A percentile compares a stretch with the other conserved stretches of the same genome.
These are phyloP conservation scores for Serranus cabrilla DNA, from an alignment of 2,797 vertebrate genomes.

Conservation along the genomic window DNA sequence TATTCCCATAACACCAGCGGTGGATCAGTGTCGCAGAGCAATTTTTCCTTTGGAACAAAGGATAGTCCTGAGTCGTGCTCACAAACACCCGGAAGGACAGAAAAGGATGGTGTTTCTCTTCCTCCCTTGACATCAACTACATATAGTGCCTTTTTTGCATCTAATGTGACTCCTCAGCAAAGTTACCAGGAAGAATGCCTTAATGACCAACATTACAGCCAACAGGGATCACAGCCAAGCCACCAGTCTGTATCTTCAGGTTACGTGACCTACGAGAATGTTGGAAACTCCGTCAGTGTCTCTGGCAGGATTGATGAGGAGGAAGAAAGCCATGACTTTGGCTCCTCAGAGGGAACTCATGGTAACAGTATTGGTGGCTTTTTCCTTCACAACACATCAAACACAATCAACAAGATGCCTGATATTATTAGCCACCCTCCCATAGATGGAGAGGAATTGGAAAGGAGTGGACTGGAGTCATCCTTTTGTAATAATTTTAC, in stretches of 20 bases:
- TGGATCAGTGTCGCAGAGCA: conserved; percentile 24
- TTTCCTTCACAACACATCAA: conserved; percentile 68
- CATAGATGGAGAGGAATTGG: conserved; percentile 79
- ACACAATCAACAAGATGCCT: conserved; percentile 64
- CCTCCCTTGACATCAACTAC: conserved; percentile 64
- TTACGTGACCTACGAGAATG: conserved; percentile 72
- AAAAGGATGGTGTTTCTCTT: conserved; percentile 19
- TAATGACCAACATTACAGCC: conserved; percentile 41
- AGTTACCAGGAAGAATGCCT: conserved; percentile 46
- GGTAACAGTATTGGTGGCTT: conserved; percentile 26
- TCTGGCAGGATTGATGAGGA: conserved; percentile 28
- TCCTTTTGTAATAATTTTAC: conserved; percentile 35
- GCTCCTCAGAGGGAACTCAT: conserved; percentile 25
- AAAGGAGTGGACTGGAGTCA: conserved; percentile 61
- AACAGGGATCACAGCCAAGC: conserved; percentile 45
- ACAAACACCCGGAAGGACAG: conserved; percentile 16
- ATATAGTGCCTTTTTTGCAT: conserved; percentile 54
- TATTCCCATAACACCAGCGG: background rate
- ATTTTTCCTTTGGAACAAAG: conserved; percentile 24
- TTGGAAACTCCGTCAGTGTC: conserved; percentile 45
- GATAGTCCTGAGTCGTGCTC: conserved; percentile 32
- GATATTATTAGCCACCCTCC: conserved; percentile 83
- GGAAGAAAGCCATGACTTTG: conserved; percentile 15
- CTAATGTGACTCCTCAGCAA: conserved; percentile 47
- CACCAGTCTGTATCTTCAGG: conserved; percentile 74